These are phyloP conservation scores for Drosophila putrida DNA, from an alignment of 2,888 invertebrate species.

Conservation along the genomic window DNA sequence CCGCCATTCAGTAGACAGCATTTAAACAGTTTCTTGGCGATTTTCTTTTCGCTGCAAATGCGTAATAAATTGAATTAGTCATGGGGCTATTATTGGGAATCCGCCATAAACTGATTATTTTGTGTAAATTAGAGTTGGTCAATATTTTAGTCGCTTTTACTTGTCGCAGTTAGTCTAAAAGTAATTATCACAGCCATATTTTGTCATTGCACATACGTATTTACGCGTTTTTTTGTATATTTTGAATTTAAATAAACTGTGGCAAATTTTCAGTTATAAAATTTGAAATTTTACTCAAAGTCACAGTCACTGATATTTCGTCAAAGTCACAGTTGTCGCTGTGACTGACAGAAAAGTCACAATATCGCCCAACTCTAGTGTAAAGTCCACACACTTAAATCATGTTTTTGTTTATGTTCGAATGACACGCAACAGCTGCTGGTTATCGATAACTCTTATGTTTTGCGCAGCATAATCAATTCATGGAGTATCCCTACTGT, in stretches of 20 bases:
- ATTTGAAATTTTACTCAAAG: too few species aligned
- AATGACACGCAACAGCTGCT: slow-evolving; percentile 21
- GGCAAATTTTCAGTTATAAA: too few species aligned
- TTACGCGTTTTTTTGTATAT: too few species aligned
- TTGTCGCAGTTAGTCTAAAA: too few species aligned
- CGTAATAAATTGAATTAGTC: slow-evolving; percentile 42
- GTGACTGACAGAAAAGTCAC: too few species aligned
- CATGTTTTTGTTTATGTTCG: slow-evolving; percentile 9
- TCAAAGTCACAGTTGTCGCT: too few species aligned
- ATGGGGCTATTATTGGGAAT: slow-evolving; percentile 11
- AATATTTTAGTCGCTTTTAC: too few species aligned
- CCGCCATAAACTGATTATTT: slow-evolving; percentile 1
- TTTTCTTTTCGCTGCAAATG: slow-evolving; percentile 91
- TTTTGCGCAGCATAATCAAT: slow-evolving; percentile 1
- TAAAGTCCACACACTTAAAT: slow-evolving; percentile 4
- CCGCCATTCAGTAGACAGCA: slow-evolving; percentile 95
- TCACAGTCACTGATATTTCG: too few species aligned
- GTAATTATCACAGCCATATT: too few species aligned
- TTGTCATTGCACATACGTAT: too few species aligned
- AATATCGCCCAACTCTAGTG: too few species aligned
- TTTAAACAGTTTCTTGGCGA: slow-evolving; percentile 92
- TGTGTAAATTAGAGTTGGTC: not conserved
- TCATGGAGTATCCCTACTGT: not conserved
- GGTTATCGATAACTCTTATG: slow-evolving; percentile 23
- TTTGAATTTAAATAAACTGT: too few species aligned